These are phyloP conservation scores for Drosophila willistoni DNA, from an alignment of 1,140 invertebrate genomes.

Conservation along the genomic window DNA sequence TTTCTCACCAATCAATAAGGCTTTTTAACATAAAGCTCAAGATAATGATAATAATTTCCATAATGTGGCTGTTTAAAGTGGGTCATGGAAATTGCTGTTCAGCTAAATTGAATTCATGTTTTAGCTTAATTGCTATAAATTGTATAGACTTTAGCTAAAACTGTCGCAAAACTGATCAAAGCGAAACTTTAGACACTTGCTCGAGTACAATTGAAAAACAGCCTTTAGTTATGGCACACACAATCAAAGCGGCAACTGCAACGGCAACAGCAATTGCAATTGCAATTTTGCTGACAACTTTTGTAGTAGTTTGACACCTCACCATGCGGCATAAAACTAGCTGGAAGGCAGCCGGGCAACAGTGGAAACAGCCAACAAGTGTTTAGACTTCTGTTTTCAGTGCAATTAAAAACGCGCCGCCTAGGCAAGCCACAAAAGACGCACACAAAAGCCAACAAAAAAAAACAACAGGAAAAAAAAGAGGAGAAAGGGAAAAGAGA, in stretches of 20 bases:
- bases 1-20: too few relatives aligned
- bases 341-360: conserved; percentile 48
- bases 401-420: conserved; percentile 69
- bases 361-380: conserved; percentile 60
- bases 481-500: background rate
- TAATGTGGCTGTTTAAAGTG: background rate
- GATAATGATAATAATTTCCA: too few relatives aligned
- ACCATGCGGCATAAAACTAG: conserved; percentile 44
- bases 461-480: conserved; percentile 2
- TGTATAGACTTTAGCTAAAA: conserved; percentile 40
- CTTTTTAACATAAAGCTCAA: too few relatives aligned
- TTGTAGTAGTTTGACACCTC: conserved; percentile 47
- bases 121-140: conserved; percentile 6
- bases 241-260: conserved; percentile 42
- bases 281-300: conserved; percentile 35
- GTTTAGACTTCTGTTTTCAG: conserved; percentile 79
- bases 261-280: conserved; percentile 18
- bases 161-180: conserved; percentile 62
- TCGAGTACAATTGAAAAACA: conserved; percentile 24
- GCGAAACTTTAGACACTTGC: conserved; percentile 38
- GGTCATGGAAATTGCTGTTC: background rate
- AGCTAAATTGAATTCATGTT: background rate
- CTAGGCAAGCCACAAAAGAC: conserved; percentile 69
- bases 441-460: conserved; percentile 47
- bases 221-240: conserved; percentile 56